Conservation (phyloP, 2,113 vertebrate genomes). For the Anseranas semipalmata region DNA sequence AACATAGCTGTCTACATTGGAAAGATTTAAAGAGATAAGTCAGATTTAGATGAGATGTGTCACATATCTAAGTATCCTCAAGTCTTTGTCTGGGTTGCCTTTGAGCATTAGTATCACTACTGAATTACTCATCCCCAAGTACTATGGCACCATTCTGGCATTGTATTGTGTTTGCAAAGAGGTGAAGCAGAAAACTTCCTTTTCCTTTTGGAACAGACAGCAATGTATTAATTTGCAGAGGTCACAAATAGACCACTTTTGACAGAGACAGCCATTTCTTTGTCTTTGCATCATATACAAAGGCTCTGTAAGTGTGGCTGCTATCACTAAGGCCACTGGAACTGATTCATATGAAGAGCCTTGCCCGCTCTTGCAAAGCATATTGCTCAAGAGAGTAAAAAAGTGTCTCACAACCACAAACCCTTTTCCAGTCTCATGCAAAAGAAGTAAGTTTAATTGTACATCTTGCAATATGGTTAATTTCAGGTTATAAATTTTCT, state of each 20-base stretch:
- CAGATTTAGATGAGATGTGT: neutral
- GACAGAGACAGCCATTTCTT: neutral
- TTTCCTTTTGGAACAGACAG: neutral
- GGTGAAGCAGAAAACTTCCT: neutral
- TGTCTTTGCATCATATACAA: neutral
- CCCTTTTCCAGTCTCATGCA: neutral
- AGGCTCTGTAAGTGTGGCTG: neutral
- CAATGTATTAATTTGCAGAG: neutral
- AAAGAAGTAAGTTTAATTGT: neutral
- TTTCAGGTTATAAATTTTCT: neutral
- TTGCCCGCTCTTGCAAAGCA: neutral
- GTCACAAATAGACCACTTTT: neutral
- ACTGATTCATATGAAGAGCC: neutral
- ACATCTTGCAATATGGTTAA: neutral
- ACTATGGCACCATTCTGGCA: neutral
- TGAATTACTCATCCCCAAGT: neutral
- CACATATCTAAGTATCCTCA: neutral
- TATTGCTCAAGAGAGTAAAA: neutral
- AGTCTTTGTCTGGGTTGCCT: neutral
- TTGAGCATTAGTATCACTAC: neutral
- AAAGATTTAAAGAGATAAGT: neutral
- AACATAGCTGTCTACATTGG: neutral
- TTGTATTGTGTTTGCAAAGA: too few species aligned
- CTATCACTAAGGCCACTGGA: neutral
- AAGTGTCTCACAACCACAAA: too few species aligned